phyloP scores from a whole-genome alignment of 2,113 vertebrate species.

The Sinocyclocheilus rhinocerous region DNA sequence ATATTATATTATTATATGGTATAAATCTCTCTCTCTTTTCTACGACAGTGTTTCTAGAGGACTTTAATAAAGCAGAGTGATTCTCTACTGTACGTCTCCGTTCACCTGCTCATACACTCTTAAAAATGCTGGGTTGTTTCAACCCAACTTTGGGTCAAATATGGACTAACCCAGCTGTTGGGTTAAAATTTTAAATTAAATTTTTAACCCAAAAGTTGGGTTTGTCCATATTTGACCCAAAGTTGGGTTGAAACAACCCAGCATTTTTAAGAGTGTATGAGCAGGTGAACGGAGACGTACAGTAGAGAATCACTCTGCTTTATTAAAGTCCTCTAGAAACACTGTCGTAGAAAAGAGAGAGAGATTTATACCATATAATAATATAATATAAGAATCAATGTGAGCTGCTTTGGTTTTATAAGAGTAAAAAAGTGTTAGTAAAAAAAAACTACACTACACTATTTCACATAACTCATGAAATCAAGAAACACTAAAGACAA shows the following conservation, averaged over 20 bases:
- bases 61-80: constrained; percentile 64
- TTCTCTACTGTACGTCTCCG: constrained; percentile 73
- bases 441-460: too few species aligned
- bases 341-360: constrained; percentile 64
- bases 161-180: too few species aligned
- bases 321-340: constrained; percentile 44
- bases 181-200: too few species aligned
- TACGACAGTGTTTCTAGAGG: constrained; percentile 9
- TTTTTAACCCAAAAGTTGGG: too few species aligned
- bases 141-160: too few species aligned
- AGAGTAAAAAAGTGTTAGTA: background rate
- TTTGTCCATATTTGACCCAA: too few species aligned
- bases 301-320: constrained; percentile 73
- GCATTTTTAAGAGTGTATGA: background rate
- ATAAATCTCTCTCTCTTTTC: constrained; percentile 66
- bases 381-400: background rate
- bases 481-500: background rate
- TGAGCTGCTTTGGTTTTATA: background rate
- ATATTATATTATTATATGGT: background rate
- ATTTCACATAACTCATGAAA: background rate
- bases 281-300: constrained; percentile 66
- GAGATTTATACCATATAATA: constrained; percentile 26
- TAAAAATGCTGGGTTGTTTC: too few species aligned
- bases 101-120: constrained; percentile 42
- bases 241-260: too few species aligned